A percentile compares a stretch with the other conserved stretches of the same genome.
phyloP scores from a whole-genome alignment of 2,113 vertebrate species.

The Psittacula cyanocephala region DNA sequence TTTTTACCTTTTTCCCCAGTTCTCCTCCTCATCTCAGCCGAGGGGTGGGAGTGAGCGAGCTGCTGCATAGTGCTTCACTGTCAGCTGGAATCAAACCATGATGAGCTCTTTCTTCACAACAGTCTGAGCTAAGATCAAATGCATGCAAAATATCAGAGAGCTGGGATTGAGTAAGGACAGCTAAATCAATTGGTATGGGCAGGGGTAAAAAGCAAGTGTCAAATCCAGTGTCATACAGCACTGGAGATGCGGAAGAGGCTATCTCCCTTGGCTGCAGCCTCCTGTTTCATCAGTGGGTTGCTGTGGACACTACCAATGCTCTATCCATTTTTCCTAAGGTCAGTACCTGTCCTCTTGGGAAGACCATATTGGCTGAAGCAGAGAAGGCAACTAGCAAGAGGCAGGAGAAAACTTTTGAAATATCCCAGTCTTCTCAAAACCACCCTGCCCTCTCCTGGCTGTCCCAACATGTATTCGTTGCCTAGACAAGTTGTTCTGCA shows the following conservation, averaged over 20 bases:
- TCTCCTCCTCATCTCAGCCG: not conserved
- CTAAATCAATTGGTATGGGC: not conserved
- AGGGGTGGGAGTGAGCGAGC: not conserved
- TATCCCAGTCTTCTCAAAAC: not conserved
- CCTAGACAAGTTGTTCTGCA: not conserved
- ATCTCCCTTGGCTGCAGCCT: not conserved
- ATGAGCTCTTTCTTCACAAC: not conserved
- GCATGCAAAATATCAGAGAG: not conserved
- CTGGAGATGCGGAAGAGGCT: not conserved
- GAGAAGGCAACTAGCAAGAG: not conserved
- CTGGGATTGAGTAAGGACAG: not conserved
- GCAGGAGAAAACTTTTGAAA: not conserved
- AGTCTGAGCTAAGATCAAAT: not conserved
- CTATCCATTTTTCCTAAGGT: not conserved
- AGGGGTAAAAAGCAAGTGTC: not conserved
- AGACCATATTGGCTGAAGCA: not conserved
- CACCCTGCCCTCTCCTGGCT: not conserved
- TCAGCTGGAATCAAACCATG: not conserved
- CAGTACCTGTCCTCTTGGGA: not conserved
- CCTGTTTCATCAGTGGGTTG: not conserved
- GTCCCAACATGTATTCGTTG: not conserved
- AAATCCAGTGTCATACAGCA: not conserved
- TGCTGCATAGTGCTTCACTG: no score
- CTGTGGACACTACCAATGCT: not conserved
- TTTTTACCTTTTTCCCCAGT: not conserved